These are phyloP conservation scores for Habropoda laboriosa DNA, from an alignment of 1,140 invertebrate species.

Conservation along the genomic window DNA sequence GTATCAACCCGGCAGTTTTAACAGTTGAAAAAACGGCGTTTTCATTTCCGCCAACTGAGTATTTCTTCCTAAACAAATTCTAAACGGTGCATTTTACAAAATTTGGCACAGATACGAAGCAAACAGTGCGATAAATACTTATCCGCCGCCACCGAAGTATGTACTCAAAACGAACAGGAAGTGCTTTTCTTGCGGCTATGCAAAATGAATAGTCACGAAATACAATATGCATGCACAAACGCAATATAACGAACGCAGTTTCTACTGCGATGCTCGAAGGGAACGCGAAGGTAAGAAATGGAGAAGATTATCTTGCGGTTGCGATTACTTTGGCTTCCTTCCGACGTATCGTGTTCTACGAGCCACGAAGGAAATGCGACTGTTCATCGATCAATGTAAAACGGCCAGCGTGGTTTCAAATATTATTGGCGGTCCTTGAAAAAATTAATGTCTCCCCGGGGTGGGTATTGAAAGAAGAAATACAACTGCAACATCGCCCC, in stretches of 20 bases:
- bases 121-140: not conserved
- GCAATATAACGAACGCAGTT: slow-evolving; percentile 21
- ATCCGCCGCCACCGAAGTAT: not conserved
- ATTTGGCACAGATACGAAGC: too few relatives aligned
- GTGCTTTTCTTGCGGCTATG: not conserved
- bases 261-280: slow-evolving; percentile 39
- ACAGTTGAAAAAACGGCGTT: too few relatives aligned
- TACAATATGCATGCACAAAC: slow-evolving; percentile 28
- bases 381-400: slow-evolving; percentile 48
- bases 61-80: too few relatives aligned
- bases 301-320: slow-evolving; percentile 79
- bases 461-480: not conserved
- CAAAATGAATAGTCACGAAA: slow-evolving; percentile 32
- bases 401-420: not conserved
- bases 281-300: slow-evolving; percentile 71
- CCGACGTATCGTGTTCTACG: slow-evolving; percentile 75
- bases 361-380: slow-evolving; percentile 46
- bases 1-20: too few relatives aligned
- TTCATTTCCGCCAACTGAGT: too few relatives aligned
- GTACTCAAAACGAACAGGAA: not conserved
- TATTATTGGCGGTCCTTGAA: slow-evolving; percentile 12
- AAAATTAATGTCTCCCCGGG: not conserved
- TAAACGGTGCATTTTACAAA: too few relatives aligned
- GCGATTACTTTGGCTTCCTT: slow-evolving; percentile 80
- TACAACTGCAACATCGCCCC: not conserved